Percentiles rank a stretch among this genome's conserved stretches.
Conservation (phyloP, 2,888 invertebrate genomes). For the Parapristionchus giblindavisi region DNA sequence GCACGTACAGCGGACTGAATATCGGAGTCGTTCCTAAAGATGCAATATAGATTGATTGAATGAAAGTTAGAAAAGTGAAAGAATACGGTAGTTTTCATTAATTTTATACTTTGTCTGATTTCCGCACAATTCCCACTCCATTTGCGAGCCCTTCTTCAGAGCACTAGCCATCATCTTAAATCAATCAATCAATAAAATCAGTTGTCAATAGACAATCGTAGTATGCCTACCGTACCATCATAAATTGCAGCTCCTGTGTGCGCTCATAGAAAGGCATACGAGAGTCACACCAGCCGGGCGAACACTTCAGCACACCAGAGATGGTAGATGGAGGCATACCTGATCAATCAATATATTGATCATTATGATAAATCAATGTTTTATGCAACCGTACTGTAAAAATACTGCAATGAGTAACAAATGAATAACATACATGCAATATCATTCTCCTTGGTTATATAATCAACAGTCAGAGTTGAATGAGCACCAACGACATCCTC, state of each 20-base stretch:
- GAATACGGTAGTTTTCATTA: too few species aligned
- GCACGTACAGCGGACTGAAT: conserved; percentile 3
- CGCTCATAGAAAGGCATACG: background rate
- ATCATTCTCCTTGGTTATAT: background rate
- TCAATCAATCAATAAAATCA: background rate
- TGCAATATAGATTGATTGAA: background rate
- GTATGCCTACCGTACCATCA: conserved; percentile 30
- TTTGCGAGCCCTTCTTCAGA: background rate
- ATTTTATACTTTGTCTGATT: too few species aligned
- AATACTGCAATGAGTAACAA: background rate
- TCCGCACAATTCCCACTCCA: too few species aligned
- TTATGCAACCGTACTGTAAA: too few species aligned
- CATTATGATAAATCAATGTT: background rate
- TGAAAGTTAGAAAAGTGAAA: background rate
- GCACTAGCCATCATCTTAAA: background rate
- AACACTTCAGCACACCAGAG: background rate
- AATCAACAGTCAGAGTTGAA: conserved; percentile 5
- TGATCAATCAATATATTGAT: too few species aligned
- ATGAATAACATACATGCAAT: background rate
- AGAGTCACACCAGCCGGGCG: conserved; percentile 21
- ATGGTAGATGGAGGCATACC: conserved; percentile 12
- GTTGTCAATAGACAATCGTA: background rate
- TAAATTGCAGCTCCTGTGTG: conserved; percentile 6
- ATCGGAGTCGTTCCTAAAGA: conserved; percentile 16
- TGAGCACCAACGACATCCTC: conserved; percentile 12